Evolutionary conservation across 2,888 invertebrate species (phyloP), one percentile per base, ranked within the genome.

Genomic region (Scotopteryx bipunctaria): DNA sequence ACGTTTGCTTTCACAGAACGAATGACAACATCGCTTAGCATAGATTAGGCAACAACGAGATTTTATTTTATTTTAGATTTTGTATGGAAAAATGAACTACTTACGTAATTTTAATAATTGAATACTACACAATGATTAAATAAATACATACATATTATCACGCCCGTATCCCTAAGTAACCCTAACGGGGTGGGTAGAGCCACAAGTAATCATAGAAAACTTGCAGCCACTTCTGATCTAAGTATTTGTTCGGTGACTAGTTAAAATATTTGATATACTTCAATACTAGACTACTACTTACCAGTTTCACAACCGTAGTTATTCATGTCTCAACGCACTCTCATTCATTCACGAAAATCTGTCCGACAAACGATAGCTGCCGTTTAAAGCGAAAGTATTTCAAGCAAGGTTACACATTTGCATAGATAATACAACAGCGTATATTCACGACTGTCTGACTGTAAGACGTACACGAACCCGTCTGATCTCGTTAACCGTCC

Each of bases 401-500:
- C 46, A 46, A 9, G 38, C 63, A 42, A 48, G 46, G 59, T 61
- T 59, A 63, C 67, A 71, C 71, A 61, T 59, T 63, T 44, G 15
- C 42, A 56, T 64, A 50, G 54, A 71, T 71, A 76, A 69, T 69
- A 74, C 72, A n/a, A n/a, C n/a, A 59, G 61, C 64, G 53, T 57
- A 55, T 67, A 69, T 63, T 68, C 23, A 11, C 64, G 54, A 64
- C 60, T 50, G 54, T 59, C 57, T 53, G 59, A 49, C 66, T 61
- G 56, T 60, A 68, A 67, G 62, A 52, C 67, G 65, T 55, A 56
- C 65, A 69, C 61, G 57, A 65, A 67, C 62, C 66, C 76, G 81
- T 81, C 76, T 74, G 79, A 71, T 80, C 78, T 66, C 74, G 72
- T 69, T 74, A 71, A 74, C 56, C 69, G 78, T 79, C 64, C 71